Conservation (phyloP, 2,113 vertebrate species). For the Pelecanus crispus region DNA sequence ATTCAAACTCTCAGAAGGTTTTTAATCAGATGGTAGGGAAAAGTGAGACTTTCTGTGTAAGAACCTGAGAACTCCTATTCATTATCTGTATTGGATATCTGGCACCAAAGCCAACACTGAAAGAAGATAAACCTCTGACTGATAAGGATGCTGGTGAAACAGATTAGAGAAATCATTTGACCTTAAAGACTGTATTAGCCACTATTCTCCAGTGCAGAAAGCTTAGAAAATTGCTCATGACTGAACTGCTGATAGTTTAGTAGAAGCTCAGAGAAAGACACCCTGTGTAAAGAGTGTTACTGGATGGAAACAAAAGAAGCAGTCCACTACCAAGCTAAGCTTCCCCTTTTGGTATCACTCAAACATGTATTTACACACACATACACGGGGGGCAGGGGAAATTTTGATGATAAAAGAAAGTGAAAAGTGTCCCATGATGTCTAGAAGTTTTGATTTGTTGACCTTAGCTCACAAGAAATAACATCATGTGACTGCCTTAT, state of each 20-base stretch:
- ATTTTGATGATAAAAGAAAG: background rate
- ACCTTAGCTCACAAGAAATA: background rate
- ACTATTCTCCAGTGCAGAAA: background rate
- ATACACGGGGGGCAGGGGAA: background rate
- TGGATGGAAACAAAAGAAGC: background rate
- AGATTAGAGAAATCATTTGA: background rate
- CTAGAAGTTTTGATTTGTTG: background rate
- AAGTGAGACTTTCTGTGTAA: background rate
- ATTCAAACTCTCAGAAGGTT: background rate
- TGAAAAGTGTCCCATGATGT: background rate
- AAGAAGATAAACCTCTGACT: background rate
- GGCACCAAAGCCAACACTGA: background rate
- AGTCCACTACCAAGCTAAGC: background rate
- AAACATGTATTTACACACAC: background rate
- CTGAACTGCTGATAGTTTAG: background rate
- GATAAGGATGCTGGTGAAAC: background rate
- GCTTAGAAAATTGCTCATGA: background rate
- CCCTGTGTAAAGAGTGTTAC: background rate
- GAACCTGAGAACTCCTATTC: background rate
- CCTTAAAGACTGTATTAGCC: background rate
- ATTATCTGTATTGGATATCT: background rate
- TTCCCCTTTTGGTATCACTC: background rate
- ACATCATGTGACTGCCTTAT: accelerated
- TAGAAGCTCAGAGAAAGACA: background rate
- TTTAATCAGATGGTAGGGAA: background rate